phyloP scores from a whole-genome alignment of 2,797 vertebrate species.

The Caiman crocodilus region DNA sequence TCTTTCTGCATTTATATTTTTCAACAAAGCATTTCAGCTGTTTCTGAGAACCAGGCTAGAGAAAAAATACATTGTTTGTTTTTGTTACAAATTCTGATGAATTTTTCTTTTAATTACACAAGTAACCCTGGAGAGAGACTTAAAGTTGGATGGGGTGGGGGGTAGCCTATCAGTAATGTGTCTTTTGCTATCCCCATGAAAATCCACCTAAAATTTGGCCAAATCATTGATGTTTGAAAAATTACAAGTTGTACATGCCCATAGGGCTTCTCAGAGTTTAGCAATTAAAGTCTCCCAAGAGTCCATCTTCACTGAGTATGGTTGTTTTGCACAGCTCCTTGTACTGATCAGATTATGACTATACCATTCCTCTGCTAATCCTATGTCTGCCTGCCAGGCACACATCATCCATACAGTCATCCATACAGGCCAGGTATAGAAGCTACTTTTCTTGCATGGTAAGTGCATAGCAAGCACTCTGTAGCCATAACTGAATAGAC shows the following conservation, averaged over 20 bases:
- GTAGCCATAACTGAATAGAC: too few relatives aligned
- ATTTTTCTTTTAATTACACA: neutral
- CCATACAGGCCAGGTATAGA: too few relatives aligned
- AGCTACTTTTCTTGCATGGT: too few relatives aligned
- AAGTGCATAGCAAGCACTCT: too few relatives aligned
- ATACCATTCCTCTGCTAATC: too few relatives aligned
- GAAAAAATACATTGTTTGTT: rapidly evolving
- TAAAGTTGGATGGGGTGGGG: neutral
- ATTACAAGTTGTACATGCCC: neutral
- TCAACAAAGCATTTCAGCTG: neutral
- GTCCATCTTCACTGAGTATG: too few relatives aligned
- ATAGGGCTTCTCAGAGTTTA: too few relatives aligned
- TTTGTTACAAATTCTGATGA: neutral
- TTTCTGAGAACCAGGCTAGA: neutral
- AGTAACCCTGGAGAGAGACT: neutral
- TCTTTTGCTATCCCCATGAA: neutral
- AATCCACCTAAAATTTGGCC: neutral
- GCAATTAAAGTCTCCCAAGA: too few relatives aligned
- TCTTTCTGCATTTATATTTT: neutral
- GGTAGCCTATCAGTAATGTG: neutral
- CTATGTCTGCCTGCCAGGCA: too few relatives aligned
- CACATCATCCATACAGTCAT: too few relatives aligned
- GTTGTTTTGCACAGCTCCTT: too few relatives aligned
- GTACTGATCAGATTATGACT: too few relatives aligned
- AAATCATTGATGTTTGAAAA: neutral